A percentile compares a stretch with the other conserved stretches of the same genome.
Conservation (phyloP, 1,140 invertebrate genomes). For the Dreissena polymorpha region DNA sequence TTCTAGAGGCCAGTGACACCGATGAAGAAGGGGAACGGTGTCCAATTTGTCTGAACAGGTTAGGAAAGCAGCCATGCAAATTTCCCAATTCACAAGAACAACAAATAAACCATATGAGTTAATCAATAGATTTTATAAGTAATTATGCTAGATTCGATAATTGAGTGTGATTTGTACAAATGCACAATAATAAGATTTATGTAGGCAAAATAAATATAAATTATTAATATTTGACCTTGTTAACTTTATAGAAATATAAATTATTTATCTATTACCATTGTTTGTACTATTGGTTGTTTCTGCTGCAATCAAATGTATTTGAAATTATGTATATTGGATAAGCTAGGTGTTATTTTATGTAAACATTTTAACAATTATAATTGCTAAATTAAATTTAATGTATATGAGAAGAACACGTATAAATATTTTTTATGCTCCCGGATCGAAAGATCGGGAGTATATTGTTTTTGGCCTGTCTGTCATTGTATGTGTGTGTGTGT, state of each 20-base stretch:
- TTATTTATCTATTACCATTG: too few species aligned
- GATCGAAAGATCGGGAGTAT: too few species aligned
- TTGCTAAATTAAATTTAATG: neutral
- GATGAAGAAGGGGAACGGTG: slow-evolving; percentile 86
- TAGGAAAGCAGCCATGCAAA: neutral
- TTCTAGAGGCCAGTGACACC: slow-evolving; percentile 76
- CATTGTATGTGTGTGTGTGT: too few species aligned
- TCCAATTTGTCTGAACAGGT: slow-evolving; percentile 86
- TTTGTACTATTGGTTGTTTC: too few species aligned
- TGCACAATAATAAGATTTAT: neutral
- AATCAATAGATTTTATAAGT: neutral
- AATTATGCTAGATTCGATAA: neutral
- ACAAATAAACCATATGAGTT: neutral
- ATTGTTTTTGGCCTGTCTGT: too few species aligned
- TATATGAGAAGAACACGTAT: neutral
- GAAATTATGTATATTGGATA: too few species aligned
- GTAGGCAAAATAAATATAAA: too few species aligned
- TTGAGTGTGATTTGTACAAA: neutral
- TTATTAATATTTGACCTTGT: too few species aligned
- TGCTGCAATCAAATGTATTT: too few species aligned
- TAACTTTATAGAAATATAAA: too few species aligned
- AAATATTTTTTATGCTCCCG: neutral
- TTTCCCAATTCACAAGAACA: neutral
- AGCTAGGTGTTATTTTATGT: too few species aligned
- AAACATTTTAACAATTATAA: neutral